Base-by-base conservation (phyloP, 2,113 vertebrate genomes). In the Tapirus terrestris region DNA sequence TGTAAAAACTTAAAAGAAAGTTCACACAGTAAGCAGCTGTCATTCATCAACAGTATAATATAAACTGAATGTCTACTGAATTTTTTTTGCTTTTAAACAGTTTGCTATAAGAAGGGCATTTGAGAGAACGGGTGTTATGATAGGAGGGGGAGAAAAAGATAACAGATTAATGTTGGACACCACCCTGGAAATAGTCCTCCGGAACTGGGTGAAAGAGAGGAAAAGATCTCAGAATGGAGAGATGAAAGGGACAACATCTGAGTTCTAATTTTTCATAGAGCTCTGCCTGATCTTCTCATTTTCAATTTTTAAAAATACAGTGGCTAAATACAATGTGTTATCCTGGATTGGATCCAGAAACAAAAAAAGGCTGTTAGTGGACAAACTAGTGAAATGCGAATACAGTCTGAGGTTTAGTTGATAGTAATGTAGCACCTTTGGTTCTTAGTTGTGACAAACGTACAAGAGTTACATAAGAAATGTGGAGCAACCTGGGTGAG, bases 241-340 rank as follows among this genome's bases (percentile, higher is more conserved):
- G 25, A 56, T 53, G 48, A 81, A 70, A 93, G 4, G 23, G 70
- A 60, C 72, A 81, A 4, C 0, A 17, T 63, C 20, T 68, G 17
- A 53, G 79, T 65, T 56, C 72, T 45, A 88, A 33, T 48, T 89
- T 84, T 87, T 70, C 96, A 84, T 0, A 58, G 45, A 2, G 18
- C 27, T 43, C 63, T 53, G 21, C 14, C 31, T 84, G 58, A 48
- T 31, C 39, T 72, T 89, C 23, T 33, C 20, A 58, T 56, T 85
- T 68, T 56, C 75, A 91, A 13, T 90, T 94, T 84, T 92, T 36
- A 92, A 58, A 77, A 89, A 72, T n/a, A 89, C 20, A 51, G 8
- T 9, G 58, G 51, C 65, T 93, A 91, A 90, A 60, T 73, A 31
- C 21, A 79, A 21, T n/a, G 61, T 58, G 18, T 27, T 88, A 36